A percentile compares a stretch with the other conserved stretches of the same genome.
phyloP scores from a whole-genome alignment of 2,888 invertebrate genomes.

The Stomorhina lunata region DNA sequence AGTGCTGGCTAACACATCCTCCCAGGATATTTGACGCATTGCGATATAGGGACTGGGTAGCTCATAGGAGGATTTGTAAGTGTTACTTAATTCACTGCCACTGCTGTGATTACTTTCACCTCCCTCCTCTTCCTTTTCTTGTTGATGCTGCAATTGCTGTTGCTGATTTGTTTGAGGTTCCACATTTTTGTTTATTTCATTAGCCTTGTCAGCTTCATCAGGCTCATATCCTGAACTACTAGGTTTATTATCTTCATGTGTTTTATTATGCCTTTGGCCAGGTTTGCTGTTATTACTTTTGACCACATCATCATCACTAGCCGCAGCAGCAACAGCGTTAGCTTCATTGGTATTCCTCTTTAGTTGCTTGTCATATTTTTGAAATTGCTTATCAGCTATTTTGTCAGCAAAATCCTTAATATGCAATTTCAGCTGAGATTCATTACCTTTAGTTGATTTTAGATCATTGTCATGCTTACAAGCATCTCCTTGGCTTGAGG shows the following conservation, averaged over 20 bases:
- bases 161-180: constrained; percentile 27
- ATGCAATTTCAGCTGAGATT: constrained; percentile 57
- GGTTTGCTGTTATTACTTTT: constrained; percentile 3
- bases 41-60: constrained; percentile 75
- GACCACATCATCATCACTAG: no score
- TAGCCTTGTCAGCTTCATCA: constrained; percentile 64
- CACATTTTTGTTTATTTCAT: background rate
- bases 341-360: constrained; percentile 27
- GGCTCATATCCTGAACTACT: background rate
- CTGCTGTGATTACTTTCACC: constrained; percentile 58
- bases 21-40: constrained; percentile 74
- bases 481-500: constrained; percentile 33
- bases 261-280: constrained; percentile 15
- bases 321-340: no score
- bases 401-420: constrained; percentile 53
- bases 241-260: background rate
- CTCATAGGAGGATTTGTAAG: constrained; percentile 75
- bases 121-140: constrained; percentile 3
- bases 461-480: constrained; percentile 30
- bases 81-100: constrained; percentile 68
- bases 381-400: constrained; percentile 58
- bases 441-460: constrained; percentile 40
- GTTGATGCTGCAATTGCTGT: background rate
- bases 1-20: constrained; percentile 69
- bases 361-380: constrained; percentile 55